Base-by-base conservation (phyloP, 2,888 invertebrate genomes). In the Acronicta aceris region DNA sequence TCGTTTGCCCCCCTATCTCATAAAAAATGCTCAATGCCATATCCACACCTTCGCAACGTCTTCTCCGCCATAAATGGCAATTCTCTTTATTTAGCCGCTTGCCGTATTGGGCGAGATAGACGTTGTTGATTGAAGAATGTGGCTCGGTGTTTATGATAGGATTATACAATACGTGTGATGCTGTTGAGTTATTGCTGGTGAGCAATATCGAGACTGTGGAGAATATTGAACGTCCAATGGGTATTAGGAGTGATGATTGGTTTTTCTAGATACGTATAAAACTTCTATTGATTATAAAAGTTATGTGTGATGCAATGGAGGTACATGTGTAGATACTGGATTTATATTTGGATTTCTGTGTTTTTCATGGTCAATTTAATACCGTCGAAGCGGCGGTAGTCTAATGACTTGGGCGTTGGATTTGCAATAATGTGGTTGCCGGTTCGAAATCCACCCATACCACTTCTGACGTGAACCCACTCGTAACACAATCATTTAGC, bases 1-100 rank as follows among this genome's bases (percentile, higher is more conserved):
- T n/a, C n/a, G n/a, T n/a, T n/a, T n/a, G n/a, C n/a, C n/a, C n/a
- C n/a, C n/a, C n/a, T n/a, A n/a, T n/a, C n/a, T n/a, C n/a, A n/a
- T n/a, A n/a, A n/a, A n/a, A n/a, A n/a, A n/a, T n/a, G n/a, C 21
- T 21, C 21, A 21, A 16, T 47, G 47, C 74, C 81, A 16, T 25
- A 74, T 81, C 79, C 65, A 56, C 9, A 3, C 63, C 48, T 2
- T 38, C 7, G 12, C 7, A 6, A 7, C 38, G n/a, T 38, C 38
- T 6, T 8, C n/a, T 25, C 25, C 15, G 45, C 63, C 73, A 69
- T 81, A 82, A 81, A 80, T 79, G 77, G 74, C 77, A 75, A 76
- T 82, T 78, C 78, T 78, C 78, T 81, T 82, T 82, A 81, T 82
- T 82, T 80, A 79, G 79, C 72, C 57, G 53, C 58, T 51, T 70